phyloP scores from a whole-genome alignment of 1,140 invertebrate genomes.

The Heliothis subflexa region DNA sequence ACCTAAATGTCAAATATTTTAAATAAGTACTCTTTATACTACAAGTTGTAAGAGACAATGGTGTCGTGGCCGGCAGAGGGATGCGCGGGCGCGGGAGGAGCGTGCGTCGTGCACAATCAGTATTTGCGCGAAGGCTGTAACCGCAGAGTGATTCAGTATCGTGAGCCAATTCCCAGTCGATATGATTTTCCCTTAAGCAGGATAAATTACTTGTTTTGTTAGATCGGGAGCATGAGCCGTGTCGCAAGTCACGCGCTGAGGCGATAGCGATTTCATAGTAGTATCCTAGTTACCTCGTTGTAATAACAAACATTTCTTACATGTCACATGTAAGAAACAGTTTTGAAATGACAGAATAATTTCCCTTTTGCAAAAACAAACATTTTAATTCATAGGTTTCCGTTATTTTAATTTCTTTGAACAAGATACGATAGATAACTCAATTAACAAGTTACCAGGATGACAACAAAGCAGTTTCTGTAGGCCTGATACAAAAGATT shows the following conservation, averaged over 20 bases:
- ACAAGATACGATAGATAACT: too few relatives aligned
- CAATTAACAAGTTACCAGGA: background rate
- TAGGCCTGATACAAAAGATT: too few relatives aligned
- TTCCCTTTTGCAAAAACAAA: too few relatives aligned
- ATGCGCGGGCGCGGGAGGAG: background rate
- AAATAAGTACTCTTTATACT: background rate
- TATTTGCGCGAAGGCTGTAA: conserved; percentile 6
- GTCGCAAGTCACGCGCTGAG: background rate
- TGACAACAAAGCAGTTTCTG: background rate
- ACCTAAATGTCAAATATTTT: background rate
- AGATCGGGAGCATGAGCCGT: conserved; percentile 30
- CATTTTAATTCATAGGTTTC: too few relatives aligned
- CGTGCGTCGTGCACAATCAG: conserved; percentile 26
- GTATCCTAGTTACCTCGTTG: background rate
- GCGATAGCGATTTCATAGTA: background rate
- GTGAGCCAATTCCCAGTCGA: conserved; percentile 60
- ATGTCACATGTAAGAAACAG: too few relatives aligned
- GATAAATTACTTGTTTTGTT: conserved; percentile 60
- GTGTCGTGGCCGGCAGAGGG: too few relatives aligned
- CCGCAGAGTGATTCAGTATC: conserved; percentile 53
- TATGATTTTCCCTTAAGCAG: conserved; percentile 60
- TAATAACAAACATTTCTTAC: background rate
- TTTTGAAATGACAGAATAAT: too few relatives aligned
- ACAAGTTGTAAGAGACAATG: too few relatives aligned
- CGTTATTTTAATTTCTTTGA: too few relatives aligned